Evolutionary conservation across 2,113 vertebrate genomes (phyloP).

Genomic region (Hydrolagus affinis): DNA sequence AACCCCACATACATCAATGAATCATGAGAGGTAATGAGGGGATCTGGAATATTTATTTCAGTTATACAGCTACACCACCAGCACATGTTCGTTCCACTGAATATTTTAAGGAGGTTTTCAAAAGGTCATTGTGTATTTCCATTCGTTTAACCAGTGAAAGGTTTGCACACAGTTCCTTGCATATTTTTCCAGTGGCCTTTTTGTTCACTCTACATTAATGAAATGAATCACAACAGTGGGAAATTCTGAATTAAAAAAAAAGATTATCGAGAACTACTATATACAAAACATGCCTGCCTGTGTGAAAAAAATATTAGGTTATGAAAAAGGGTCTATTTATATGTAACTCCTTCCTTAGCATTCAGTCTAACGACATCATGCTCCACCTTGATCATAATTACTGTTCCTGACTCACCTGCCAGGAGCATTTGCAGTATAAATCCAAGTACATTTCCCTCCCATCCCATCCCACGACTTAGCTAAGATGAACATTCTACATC

Average conservation of each 20-base stretch:
- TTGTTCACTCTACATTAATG: conserved; percentile 9
- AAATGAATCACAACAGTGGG: conserved; percentile 22
- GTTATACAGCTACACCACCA: conserved; percentile 27
- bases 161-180: conserved; percentile 27
- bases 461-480: no score
- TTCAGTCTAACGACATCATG: not conserved
- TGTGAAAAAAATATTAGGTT: conserved; percentile 2
- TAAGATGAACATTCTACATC: no score
- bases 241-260: not conserved
- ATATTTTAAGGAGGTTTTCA: conserved; percentile 28
- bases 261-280: not conserved
- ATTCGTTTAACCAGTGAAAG: conserved; percentile 29
- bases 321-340: not conserved
- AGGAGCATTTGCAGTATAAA: not conserved
- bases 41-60: conserved; percentile 28
- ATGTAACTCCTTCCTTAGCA: not conserved
- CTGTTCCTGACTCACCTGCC: not conserved
- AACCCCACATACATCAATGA: conserved; percentile 22
- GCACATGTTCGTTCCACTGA: conserved; percentile 27
- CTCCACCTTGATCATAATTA: not conserved
- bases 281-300: not conserved
- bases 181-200: conserved; percentile 26
- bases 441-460: no score
- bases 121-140: conserved; percentile 28
- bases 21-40: conserved; percentile 23